Evolutionary conservation across 2,113 vertebrate genomes (phyloP), one percentile per base, ranked within the genome.

Genomic region (Xiphias gladius): DNA sequence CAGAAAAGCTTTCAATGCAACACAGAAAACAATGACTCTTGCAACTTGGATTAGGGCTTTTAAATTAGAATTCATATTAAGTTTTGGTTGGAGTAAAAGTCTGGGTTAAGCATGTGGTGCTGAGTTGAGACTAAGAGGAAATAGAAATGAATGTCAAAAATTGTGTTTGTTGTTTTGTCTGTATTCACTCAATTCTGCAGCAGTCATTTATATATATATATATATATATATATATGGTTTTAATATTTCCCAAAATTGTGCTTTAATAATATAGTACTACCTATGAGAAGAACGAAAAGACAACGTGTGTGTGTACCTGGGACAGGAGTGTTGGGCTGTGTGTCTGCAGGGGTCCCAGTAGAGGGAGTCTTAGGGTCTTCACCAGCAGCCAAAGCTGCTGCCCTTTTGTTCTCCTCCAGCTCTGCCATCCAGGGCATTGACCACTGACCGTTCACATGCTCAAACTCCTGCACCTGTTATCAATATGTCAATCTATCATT

Each of bases 341-440:
- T 99, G 89, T 99, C 98, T 73, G 97, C 98, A 35, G 98, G 98
- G 0, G 98, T 99, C 0, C 97, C 98, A 50, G 96, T 96, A 0
- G 98, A 98, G 0, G 98, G 98, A 20, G 95, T 96, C 86, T 96
- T 96, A 39, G 91, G 93, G 70, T 96, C 95, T 50, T 95, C 95
- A 30, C 97, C 83, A 83, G 96, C 89, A 93, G 97, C 78, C 62
- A 97, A 95, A 79, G 95, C 95, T 3, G 91, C 94, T 1, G 97
- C 97, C 82, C 98, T 97, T 91, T 99, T 99, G 89, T 96, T 99
- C 88, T 99, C 98, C 89, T 99, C 97, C 80, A 97, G 94, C 89
- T 99, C 98, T 32, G 97, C 97, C 88, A 99, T 96, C 93, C 98
- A 98, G 39, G 98, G 97, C 97, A 99, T 99, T 17, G 98, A 99